These are phyloP conservation scores for Drosophila mayri DNA, from an alignment of 1,140 invertebrate species.

Conservation along the genomic window DNA sequence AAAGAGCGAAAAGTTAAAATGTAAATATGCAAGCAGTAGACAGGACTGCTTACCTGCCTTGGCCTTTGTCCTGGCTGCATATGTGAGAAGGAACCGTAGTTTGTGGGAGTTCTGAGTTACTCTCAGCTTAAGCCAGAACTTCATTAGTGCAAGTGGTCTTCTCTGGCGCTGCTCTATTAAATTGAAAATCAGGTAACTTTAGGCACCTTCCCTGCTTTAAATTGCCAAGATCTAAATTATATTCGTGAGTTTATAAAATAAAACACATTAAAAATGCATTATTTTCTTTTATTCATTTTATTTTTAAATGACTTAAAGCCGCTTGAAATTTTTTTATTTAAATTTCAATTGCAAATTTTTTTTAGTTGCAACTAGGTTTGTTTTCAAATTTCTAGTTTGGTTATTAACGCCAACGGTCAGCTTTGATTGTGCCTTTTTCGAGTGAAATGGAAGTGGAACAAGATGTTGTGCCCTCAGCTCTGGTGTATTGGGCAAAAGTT, in stretches of 20 bases:
- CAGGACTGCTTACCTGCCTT: conserved; percentile 1
- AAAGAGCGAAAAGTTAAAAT: conserved; percentile 32
- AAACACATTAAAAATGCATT: neutral
- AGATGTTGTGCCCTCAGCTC: conserved; percentile 35
- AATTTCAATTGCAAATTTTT: neutral
- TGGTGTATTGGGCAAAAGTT: conserved; percentile 36
- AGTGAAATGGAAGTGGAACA: conserved; percentile 46
- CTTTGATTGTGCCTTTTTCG: conserved; percentile 77
- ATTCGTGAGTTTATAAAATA: neutral
- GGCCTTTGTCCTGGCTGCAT: conserved; percentile 29
- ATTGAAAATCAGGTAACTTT: conserved; percentile 68
- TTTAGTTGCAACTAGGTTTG: conserved; percentile 8
- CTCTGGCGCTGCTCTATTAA: conserved; percentile 38
- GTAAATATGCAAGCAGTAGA: conserved; percentile 41
- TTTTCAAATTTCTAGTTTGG: conserved; percentile 57
- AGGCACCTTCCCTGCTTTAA: neutral
- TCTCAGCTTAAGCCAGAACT: conserved; percentile 49
- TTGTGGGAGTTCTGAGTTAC: conserved; percentile 14
- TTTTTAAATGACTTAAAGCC: neutral
- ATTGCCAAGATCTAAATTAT: neutral
- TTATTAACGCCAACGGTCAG: conserved; percentile 74
- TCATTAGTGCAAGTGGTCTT: conserved; percentile 70
- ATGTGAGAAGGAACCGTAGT: conserved; percentile 17
- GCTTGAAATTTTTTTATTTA: neutral
- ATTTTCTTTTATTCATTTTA: neutral